Evolutionary conservation across 2,113 vertebrate genomes (phyloP).

Genomic region (Phainopepla nitens): DNA sequence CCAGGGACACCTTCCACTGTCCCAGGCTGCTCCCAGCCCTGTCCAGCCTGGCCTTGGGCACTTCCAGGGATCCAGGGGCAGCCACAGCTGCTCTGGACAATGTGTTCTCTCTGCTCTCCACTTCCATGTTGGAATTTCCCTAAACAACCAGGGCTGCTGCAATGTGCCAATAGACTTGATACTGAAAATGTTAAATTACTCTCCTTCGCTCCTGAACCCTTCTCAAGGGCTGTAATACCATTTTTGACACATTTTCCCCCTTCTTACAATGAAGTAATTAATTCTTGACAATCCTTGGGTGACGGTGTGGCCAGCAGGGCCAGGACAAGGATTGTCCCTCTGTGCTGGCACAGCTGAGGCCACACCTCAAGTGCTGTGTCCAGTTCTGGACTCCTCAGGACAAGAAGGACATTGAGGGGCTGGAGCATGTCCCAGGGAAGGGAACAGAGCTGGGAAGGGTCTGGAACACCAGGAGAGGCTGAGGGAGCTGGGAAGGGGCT

Average conservation of each 20-base stretch:
- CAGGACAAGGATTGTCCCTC: background rate
- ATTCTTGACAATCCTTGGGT: background rate
- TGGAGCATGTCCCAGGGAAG: fast-evolving
- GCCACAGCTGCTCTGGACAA: fast-evolving
- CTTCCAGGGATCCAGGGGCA: background rate
- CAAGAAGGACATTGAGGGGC: background rate
- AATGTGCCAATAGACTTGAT: fast-evolving
- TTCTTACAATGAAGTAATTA: background rate
- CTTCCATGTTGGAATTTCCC: background rate
- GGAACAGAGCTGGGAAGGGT: fast-evolving
- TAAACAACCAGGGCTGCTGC: background rate
- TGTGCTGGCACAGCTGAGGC: background rate
- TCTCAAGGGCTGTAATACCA: background rate
- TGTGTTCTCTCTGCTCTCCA: background rate
- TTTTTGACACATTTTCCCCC: background rate
- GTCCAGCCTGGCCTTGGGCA: background rate
- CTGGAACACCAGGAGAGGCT: background rate
- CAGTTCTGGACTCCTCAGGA: background rate
- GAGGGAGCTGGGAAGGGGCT: background rate
- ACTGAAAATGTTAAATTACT: background rate
- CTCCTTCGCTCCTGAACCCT: background rate
- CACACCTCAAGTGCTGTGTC: background rate
- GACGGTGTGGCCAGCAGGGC: background rate
- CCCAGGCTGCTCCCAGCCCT: background rate
- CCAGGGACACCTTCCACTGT: background rate